Evolutionary conservation across 2,888 invertebrate species (phyloP).

Genomic region (Brachyptera risi): DNA sequence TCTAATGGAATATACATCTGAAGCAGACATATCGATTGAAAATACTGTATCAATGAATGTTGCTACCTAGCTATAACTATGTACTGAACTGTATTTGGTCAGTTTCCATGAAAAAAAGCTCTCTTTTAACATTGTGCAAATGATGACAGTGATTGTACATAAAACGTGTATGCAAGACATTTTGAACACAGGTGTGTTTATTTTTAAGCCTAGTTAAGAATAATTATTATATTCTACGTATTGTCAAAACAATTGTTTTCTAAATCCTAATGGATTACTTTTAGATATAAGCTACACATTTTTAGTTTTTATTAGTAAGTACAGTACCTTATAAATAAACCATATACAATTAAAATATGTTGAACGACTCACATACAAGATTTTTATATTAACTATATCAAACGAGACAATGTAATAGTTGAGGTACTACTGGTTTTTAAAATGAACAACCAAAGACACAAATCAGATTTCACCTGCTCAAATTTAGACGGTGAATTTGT

Average conservation of each 20-base stretch:
- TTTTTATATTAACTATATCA: too few species aligned
- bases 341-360: too few species aligned
- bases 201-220: neutral
- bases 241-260: slow-evolving; percentile 21
- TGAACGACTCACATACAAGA: too few species aligned
- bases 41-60: slow-evolving; percentile 30
- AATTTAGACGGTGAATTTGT: slow-evolving; percentile 8
- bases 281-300: slow-evolving; percentile 31
- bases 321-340: too few species aligned
- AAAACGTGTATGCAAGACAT: slow-evolving; percentile 21
- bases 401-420: too few species aligned
- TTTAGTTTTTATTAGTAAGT: slow-evolving; percentile 29
- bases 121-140: slow-evolving; percentile 31
- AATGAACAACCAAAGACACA: slow-evolving; percentile 30
- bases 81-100: slow-evolving; percentile 18
- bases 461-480: slow-evolving; percentile 32
- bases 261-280: slow-evolving; percentile 23
- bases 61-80: slow-evolving; percentile 28
- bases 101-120: slow-evolving; percentile 30
- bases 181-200: slow-evolving; percentile 13
- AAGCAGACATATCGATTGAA: slow-evolving; percentile 32
- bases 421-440: too few species aligned
- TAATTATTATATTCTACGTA: slow-evolving; percentile 23
- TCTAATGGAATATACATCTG: slow-evolving; percentile 19
- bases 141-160: slow-evolving; percentile 25